Conservation (phyloP, 2,797 vertebrate species). For the Phyllotis vaccarum region DNA sequence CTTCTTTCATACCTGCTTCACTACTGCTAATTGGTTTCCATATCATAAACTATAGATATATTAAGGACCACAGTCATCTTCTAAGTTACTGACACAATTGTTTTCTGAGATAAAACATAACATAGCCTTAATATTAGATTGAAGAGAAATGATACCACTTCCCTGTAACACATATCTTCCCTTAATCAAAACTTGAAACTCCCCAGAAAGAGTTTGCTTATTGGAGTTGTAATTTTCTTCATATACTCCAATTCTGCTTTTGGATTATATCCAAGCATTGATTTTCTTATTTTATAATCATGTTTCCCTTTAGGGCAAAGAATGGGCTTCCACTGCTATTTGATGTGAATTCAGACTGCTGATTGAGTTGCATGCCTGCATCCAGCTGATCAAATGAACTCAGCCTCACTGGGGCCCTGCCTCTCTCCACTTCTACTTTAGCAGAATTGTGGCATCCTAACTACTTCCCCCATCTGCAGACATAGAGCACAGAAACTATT, state of each 20-base stretch:
- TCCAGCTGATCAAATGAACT: rapidly evolving
- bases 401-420: rapidly evolving
- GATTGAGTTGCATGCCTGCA: background rate
- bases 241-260: background rate
- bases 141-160: background rate
- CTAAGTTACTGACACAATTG: background rate
- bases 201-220: background rate
- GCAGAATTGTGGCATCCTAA: background rate
- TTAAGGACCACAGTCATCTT: background rate
- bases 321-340: background rate
- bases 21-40: background rate
- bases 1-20: background rate
- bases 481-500: background rate
- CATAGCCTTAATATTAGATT: background rate
- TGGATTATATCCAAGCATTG: background rate
- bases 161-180: background rate
- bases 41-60: background rate
- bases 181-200: background rate
- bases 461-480: background rate
- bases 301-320: background rate
- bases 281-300: background rate
- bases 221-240: constrained; percentile 11
- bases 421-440: background rate
- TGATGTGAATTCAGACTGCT: background rate
- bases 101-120: background rate